Evolutionary conservation across 92 coral and sea anemone genomes (phyloP).

Genomic region (Metridium senile): DNA sequence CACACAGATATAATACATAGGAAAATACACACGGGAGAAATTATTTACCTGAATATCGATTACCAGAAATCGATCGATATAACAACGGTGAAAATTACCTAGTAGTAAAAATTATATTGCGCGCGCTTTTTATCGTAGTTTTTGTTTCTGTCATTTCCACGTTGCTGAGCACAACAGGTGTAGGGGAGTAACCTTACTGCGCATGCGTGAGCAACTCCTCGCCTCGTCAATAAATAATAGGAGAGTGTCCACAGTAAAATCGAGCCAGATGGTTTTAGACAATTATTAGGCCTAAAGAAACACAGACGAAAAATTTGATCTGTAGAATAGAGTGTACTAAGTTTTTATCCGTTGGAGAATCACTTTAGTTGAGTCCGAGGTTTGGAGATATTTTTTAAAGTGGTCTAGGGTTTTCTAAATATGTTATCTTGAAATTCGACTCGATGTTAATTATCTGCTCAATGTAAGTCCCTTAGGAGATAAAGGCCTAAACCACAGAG

Average conservation of each 20-base stretch:
- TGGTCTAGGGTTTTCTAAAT: conserved; percentile 2
- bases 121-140: not conserved
- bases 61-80: not conserved
- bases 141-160: not conserved
- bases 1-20: too few species aligned
- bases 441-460: conserved; percentile 11
- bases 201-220: conserved; percentile 62
- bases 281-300: conserved; percentile 60
- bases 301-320: conserved; percentile 35
- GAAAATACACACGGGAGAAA: too few species aligned
- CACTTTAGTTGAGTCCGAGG: conserved; percentile 18
- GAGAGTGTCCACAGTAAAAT: conserved; percentile 52
- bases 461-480: conserved; percentile 18
- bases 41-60: too few species aligned
- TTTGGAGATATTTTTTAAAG: not conserved
- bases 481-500: conserved; percentile 8
- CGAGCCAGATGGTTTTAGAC: conserved; percentile 77
- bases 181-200: conserved; percentile 36
- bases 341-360: not conserved
- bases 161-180: conserved; percentile 96
- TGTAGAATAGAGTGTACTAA: conserved; percentile 37
- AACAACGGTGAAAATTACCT: too few species aligned
- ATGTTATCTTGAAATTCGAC: conserved; percentile 36
- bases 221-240: conserved; percentile 61
- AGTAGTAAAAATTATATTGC: too few species aligned